Percentiles rank a stretch among this genome's conserved stretches.
Evolutionary conservation across 1,140 invertebrate species (phyloP).

Genomic region (Conus ventricosus): DNA sequence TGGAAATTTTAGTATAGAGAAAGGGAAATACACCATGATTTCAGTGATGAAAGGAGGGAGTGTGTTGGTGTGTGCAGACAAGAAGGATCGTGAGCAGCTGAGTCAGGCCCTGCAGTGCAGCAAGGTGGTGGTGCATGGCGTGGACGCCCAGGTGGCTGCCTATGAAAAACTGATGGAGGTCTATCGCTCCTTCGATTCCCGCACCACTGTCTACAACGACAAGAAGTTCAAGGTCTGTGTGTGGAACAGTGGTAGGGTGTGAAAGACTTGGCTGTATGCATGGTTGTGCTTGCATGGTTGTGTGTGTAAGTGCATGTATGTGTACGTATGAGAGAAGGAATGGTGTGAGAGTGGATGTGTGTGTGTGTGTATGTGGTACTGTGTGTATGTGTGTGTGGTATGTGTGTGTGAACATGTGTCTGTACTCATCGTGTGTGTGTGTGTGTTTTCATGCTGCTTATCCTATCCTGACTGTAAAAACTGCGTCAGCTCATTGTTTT

Average conservation of each 20-base stretch:
- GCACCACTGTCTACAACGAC: constrained; percentile 88
- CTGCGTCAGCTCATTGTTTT: too few relatives aligned
- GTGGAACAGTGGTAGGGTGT: too few relatives aligned
- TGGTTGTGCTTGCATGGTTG: too few relatives aligned
- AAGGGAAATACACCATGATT: background rate
- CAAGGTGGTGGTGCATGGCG: constrained; percentile 79
- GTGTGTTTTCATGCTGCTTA: background rate
- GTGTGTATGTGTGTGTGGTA: background rate
- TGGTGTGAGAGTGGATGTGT: too few relatives aligned
- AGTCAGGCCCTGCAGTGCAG: constrained; percentile 58
- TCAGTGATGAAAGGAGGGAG: background rate
- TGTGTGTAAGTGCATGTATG: too few relatives aligned
- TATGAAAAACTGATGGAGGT: constrained; percentile 95
- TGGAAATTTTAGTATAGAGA: background rate
- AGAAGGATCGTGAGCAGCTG: constrained; percentile 67
- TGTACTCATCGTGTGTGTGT: background rate
- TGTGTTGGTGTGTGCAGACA: constrained; percentile 54
- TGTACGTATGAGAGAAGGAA: too few relatives aligned
- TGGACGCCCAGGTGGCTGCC: constrained; percentile 93
- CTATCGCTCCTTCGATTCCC: constrained; percentile 93
- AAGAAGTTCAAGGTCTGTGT: constrained; percentile 86
- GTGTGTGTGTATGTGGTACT: too few relatives aligned
- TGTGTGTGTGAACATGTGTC: background rate
- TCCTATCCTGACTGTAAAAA: too few relatives aligned
- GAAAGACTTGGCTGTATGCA: too few relatives aligned